Evolutionary conservation across 1,140 invertebrate species (phyloP), one percentile per base, ranked within the genome.

Genomic region (Drosophila athabasca): DNA sequence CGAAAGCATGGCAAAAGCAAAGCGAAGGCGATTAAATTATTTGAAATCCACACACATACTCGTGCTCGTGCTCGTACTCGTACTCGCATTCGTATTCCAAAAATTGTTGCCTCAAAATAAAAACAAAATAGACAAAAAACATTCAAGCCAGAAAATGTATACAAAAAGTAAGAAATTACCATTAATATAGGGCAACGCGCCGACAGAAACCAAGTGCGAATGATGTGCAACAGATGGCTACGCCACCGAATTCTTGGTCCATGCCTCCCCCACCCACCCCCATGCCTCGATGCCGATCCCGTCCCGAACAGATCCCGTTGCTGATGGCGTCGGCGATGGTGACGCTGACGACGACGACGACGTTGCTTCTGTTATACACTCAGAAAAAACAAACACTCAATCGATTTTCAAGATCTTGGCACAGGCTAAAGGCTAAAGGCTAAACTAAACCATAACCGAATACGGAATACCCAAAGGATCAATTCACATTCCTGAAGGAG

Each of bases 111-210:
- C 50, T 48, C 62, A 64, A 52, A 82, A 81, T 76, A 81, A 87
- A 82, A 87, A 80, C 74, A 74, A 81, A 87, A 81, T 80, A 81
- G 59, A 81, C 78, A 76, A 80, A 80, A 76, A 67, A 85, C 65
- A 77, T 73, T 72, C 67, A 66, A 79, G 50, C 72, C 62, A 44
- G 26, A 81, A 78, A 82, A 87, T 84, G 82, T 84, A 84, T 84
- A 84, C 82, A 87, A 82, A 87, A 88, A 87, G 79, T 88, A 87
- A 87, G 82, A 87, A 79, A 87, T 87, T 87, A 87, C 82, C 82
- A 87, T 87, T 87, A 88, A 87, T 87, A 87, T 82, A 87, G 78
- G 83, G 82, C 83, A 87, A 77, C 79, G 75, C 82, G 82, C 82
- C 82, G 82, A 87, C 82, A 87, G 82, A 87, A 81, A 79, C 82